Evolutionary conservation across 2,888 invertebrate species (phyloP).

Genomic region (Matsumyia berberina): DNA sequence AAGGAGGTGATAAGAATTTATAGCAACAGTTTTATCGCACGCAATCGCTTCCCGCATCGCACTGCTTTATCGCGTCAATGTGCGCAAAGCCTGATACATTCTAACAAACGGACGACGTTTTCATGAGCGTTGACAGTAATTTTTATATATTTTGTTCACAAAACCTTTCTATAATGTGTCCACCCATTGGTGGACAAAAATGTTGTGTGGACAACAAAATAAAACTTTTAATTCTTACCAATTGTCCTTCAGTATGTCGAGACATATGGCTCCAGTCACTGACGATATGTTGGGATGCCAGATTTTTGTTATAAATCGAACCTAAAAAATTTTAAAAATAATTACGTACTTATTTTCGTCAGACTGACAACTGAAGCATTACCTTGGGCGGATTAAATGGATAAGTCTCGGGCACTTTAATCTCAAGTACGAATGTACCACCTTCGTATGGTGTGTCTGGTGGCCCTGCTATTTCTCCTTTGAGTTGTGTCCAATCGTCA

Average conservation of each 20-base stretch:
- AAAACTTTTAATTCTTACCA: constrained; percentile 85
- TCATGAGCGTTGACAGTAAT: too few relatives aligned
- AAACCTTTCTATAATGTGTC: too few relatives aligned
- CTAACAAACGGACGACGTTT: too few relatives aligned
- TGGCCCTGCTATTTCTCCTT: constrained; percentile 98
- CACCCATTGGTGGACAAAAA: too few relatives aligned
- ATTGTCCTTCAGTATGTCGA: constrained; percentile 99
- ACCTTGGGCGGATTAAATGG: constrained; percentile 99
- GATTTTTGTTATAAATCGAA: constrained; percentile 98
- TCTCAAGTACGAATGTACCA: constrained; percentile 96
- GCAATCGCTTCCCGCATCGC: too few relatives aligned
- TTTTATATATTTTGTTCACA: too few relatives aligned
- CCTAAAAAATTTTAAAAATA: constrained; percentile 85
- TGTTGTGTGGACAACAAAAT: too few relatives aligned
- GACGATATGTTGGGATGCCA: constrained; percentile 99
- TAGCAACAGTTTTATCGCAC: too few relatives aligned
- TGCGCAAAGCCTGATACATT: too few relatives aligned
- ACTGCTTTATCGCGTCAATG: too few relatives aligned
- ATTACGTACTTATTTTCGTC: background rate
- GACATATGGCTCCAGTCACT: constrained; percentile 98
- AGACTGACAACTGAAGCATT: constrained; percentile 77
- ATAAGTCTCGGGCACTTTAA: constrained; percentile 99
- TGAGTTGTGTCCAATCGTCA: constrained; percentile 95
- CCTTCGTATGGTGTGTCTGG: constrained; percentile 99
- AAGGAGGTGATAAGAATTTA: too few relatives aligned